Conservation (phyloP, 2,797 vertebrate genomes). For the Melopsittacus undulatus region DNA sequence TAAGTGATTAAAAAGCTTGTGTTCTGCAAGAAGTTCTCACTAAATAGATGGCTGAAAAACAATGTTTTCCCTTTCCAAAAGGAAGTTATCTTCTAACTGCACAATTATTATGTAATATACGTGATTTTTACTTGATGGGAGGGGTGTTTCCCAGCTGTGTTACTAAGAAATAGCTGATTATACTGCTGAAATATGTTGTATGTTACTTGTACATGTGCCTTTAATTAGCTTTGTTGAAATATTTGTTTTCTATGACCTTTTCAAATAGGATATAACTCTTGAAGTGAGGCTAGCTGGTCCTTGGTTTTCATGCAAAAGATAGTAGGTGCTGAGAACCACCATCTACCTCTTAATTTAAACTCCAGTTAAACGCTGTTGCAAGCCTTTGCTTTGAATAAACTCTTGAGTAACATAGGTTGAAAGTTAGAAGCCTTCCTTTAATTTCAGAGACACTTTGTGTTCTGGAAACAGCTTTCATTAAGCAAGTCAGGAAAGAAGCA, state of each 20-base stretch:
- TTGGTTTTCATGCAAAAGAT: background rate
- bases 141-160: constrained; percentile 1
- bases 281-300: background rate
- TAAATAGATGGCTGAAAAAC: background rate
- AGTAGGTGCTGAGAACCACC: background rate
- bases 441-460: background rate
- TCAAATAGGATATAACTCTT: background rate
- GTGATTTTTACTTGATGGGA: constrained; percentile 14
- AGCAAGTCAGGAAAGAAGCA: background rate
- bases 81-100: background rate
- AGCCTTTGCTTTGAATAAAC: background rate
- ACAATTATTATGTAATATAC: background rate
- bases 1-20: background rate
- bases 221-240: constrained; percentile 35
- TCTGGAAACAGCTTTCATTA: background rate
- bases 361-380: background rate
- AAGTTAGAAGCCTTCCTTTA: background rate
- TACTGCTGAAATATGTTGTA: constrained; percentile 33
- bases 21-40: background rate
- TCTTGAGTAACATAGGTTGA: background rate
- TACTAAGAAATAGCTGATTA: constrained; percentile 34
- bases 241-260: constrained; percentile 24
- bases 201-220: constrained; percentile 22
- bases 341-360: background rate
- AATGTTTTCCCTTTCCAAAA: background rate